Evolutionary conservation across 2,113 vertebrate genomes (phyloP).

Genomic region (Lucifuga dentata): DNA sequence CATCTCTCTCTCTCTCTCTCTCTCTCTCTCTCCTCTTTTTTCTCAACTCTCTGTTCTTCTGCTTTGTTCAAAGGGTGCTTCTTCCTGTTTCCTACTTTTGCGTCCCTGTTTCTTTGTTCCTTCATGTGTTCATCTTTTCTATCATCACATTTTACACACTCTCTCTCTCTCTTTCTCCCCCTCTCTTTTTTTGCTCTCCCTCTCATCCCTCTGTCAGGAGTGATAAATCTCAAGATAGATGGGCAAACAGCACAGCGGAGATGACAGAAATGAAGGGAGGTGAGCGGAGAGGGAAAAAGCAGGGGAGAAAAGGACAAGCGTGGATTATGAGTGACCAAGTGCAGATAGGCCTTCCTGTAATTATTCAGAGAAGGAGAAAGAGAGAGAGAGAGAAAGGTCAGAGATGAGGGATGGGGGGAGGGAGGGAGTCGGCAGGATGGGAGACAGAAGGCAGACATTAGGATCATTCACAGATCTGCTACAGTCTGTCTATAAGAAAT

Average conservation of each 20-base stretch:
- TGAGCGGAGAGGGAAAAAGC: constrained; percentile 13
- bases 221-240: constrained; percentile 82
- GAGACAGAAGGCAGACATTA: not conserved
- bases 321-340: constrained; percentile 75
- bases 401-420: not conserved
- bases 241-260: constrained; percentile 21
- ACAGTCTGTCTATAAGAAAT: not conserved
- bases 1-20: constrained; percentile 4
- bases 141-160: constrained; percentile 24
- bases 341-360: constrained; percentile 78
- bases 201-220: constrained; percentile 36
- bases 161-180: not conserved
- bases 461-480: not conserved
- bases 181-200: too few species aligned
- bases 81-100: constrained; percentile 24
- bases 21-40: not conserved
- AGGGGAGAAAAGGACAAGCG: constrained; percentile 44
- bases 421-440: constrained; percentile 9
- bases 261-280: constrained; percentile 43
- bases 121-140: constrained; percentile 43
- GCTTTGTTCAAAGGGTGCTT: constrained; percentile 32
- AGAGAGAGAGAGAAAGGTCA: constrained; percentile 33
- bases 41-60: constrained; percentile 39
- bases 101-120: constrained; percentile 8
- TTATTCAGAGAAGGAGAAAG: constrained; percentile 53